Base-by-base conservation (phyloP, 2,113 vertebrate genomes). In the Gavialis gangeticus region DNA sequence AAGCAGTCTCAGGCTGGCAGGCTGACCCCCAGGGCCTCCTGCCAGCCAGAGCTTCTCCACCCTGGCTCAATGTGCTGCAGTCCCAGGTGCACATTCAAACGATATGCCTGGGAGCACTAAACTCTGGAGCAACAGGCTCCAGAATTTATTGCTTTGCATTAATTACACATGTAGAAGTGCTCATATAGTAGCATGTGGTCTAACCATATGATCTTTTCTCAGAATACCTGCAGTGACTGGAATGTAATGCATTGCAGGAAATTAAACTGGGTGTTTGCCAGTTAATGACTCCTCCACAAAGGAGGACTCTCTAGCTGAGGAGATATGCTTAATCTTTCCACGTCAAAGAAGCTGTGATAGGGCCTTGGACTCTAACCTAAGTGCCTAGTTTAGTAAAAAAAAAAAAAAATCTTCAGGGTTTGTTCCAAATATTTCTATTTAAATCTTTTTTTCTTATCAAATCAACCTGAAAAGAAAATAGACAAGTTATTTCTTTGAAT, bases 381-480 rank as follows among this genome's bases (percentile, higher is more conserved):
- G 67, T 71, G 67, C 30, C 19, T 18, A 37, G 34, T 71, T 12
- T 19, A 71, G 34, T 6, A 46, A 46, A 46, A 5, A 46, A 46
- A 46, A 5, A 46, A 46, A 37, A 37, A 71, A 13, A 37, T 37
- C 67, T 71, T 34, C 34, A 71, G 18, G 34, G 1, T 63, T 11
- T 77, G 10, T n/a, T 80, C 9, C 4, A 59, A 84, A 88, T 80
- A 2, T 2, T 75, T 84, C 25, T 17, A 62, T 83, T 71, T 85
- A 71, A 1, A 34, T 64, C 91, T 28, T n/a, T 12, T 12, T 46
- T 46, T 46, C 46, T 46, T 63, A 24, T 4, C 0, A 69, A 87
- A 71, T 76, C 58, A 28, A 83, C 87, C 79, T 71, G 10, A 82
- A n/a, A 25, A 73, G 63, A 87, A 80, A 80, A 83, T 37, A 3